Percentiles rank a stretch among this genome's conserved stretches.
Conservation (phyloP, 2,797 vertebrate species). For the Leptodactylus fallax region DNA sequence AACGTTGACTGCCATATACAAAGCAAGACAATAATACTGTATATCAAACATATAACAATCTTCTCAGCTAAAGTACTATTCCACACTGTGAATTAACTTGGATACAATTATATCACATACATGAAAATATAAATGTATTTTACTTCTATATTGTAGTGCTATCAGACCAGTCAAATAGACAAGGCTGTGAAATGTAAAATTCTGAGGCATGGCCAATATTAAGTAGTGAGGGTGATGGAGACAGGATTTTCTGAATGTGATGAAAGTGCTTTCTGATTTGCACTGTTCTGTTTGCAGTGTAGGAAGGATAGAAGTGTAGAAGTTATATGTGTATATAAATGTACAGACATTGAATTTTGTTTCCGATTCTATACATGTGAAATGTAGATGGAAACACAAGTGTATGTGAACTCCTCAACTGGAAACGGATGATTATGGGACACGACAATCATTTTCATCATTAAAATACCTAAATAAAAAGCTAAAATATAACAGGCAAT, state of each 20-base stretch:
- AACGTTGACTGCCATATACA: background rate
- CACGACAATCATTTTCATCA: background rate
- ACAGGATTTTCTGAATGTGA: background rate
- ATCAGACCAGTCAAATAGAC: background rate
- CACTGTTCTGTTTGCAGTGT: background rate
- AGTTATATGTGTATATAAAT: background rate
- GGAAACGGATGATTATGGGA: background rate
- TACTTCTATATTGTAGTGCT: background rate
- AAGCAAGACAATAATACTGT: background rate
- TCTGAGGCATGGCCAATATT: background rate
- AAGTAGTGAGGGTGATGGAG: background rate
- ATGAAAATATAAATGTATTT: background rate
- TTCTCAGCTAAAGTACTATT: background rate
- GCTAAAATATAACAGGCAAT: background rate
- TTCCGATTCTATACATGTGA: background rate
- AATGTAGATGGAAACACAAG: too few species aligned
- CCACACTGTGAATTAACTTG: background rate
- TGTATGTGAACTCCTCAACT: background rate
- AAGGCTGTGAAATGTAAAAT: background rate
- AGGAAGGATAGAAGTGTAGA: background rate
- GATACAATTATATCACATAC: background rate
- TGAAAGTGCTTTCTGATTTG: background rate
- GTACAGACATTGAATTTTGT: background rate
- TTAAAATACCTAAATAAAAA: background rate
- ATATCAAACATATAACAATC: background rate